These are phyloP conservation scores for Nephila pilipes DNA, from an alignment of 1,140 invertebrate species.

Conservation along the genomic window DNA sequence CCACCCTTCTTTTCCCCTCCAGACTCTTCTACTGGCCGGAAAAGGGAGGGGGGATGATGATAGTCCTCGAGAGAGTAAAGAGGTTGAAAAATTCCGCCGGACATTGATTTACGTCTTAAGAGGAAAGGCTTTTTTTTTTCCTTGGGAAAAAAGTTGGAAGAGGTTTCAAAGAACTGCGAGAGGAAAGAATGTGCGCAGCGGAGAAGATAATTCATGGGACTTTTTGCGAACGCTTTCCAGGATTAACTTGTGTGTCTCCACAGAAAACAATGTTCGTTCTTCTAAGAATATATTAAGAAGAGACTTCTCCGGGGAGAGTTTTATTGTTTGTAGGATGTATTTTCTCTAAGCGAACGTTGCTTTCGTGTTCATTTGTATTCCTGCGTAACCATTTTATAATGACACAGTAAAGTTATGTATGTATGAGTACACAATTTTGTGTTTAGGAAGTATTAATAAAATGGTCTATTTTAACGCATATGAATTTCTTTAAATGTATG, in stretches of 20 bases:
- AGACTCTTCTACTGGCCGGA: neutral
- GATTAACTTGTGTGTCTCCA: neutral
- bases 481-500: too few relatives aligned
- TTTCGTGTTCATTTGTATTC: too few relatives aligned
- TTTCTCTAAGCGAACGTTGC: too few relatives aligned
- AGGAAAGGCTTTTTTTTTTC: neutral
- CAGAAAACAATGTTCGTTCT: too few relatives aligned
- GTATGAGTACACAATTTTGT: too few relatives aligned
- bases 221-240: neutral
- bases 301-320: too few relatives aligned
- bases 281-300: too few relatives aligned
- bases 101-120: slow-evolving; percentile 49
- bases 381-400: too few relatives aligned
- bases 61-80: slow-evolving; percentile 25
- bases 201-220: neutral
- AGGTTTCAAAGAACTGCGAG: neutral
- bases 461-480: too few relatives aligned
- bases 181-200: neutral
- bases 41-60: neutral
- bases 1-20: neutral
- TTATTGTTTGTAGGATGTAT: too few relatives aligned
- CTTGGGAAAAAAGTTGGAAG: neutral
- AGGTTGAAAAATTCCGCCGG: slow-evolving; percentile 38
- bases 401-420: too few relatives aligned
- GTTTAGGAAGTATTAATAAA: too few relatives aligned